phyloP scores from a whole-genome alignment of 2,797 vertebrate species.

The Coendou prehensilis region DNA sequence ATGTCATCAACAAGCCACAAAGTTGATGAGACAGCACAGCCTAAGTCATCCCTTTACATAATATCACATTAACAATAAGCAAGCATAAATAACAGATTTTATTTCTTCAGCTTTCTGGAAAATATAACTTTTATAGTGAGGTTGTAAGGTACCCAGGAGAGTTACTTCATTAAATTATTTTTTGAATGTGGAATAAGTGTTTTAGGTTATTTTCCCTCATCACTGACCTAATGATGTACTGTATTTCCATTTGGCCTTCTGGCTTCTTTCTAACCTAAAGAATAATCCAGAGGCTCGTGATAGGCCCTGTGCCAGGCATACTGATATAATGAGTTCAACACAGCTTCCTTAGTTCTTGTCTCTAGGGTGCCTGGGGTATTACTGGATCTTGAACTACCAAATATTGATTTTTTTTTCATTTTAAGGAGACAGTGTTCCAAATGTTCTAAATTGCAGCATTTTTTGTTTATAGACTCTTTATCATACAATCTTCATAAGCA shows the following conservation, averaged over 20 bases:
- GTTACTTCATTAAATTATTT: neutral
- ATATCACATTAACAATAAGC: neutral
- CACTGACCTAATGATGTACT: neutral
- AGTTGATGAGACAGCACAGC: neutral
- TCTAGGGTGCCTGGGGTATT: neutral
- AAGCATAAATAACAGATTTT: neutral
- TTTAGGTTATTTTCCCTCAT: neutral
- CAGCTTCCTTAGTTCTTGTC: neutral
- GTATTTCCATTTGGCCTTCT: neutral
- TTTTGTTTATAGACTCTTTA: slow-evolving; percentile 4
- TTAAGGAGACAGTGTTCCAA: neutral
- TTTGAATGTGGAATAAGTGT: neutral
- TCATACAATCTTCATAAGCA: neutral
- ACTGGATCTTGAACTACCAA: neutral
- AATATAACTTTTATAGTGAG: neutral
- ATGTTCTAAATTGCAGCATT: neutral
- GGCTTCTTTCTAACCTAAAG: neutral
- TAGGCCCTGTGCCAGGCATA: neutral
- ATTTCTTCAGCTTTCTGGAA: neutral
- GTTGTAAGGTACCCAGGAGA: neutral
- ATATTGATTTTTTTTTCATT: neutral
- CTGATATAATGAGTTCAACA: neutral
- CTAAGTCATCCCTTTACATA: neutral
- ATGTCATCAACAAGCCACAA: neutral
- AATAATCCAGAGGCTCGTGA: neutral